Base-by-base conservation (phyloP, 2,888 invertebrate species). In the Clostera curtula region DNA sequence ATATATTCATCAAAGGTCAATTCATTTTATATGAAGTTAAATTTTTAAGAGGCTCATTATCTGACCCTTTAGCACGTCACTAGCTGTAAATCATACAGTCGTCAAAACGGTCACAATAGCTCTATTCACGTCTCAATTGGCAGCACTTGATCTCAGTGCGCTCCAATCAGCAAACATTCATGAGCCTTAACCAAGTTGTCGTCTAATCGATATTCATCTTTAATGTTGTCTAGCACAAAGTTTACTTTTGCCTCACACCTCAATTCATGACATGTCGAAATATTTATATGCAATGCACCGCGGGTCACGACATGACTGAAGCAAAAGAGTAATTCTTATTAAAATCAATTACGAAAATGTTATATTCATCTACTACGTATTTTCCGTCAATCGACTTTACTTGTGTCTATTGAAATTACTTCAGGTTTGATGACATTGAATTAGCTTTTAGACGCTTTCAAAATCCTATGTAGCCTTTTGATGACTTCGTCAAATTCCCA, bases 91-190 rank as follows among this genome's bases (percentile, higher is more conserved):
- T 49, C 50, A 50, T 51, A 49, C 36, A 43, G 42, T 47, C 45
- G 45, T 46, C 50, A 50, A 41, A 40, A 36, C 32, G 36, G 55
- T 59, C 58, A 70, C 62, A 70, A 66, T 68, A 61, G 57, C 58
- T 60, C 58, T 57, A 60, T 68, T 70, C 62, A 63, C 52, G 47
- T 60, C 60, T 70, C 70, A 72, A 72, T 72, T 71, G 72, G 55
- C 37, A 33, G 43, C 56, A 57, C 57, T 65, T 56, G 56, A 44
- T 42, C 54, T 49, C 48, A 53, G 60, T 66, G 63, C 52, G 49
- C 42, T 51, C 42, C 44, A 64, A 68, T 68, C 63, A 56, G 45
- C 46, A 54, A 55, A 44, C 49, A 56, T 59, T 56, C 52, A 56
- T 43, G 30, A 38, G 36, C 33, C 20, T 19, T 29, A 23, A n/a